Conservation (phyloP, 2,888 invertebrate genomes). For the Bedellia somnulentella region DNA sequence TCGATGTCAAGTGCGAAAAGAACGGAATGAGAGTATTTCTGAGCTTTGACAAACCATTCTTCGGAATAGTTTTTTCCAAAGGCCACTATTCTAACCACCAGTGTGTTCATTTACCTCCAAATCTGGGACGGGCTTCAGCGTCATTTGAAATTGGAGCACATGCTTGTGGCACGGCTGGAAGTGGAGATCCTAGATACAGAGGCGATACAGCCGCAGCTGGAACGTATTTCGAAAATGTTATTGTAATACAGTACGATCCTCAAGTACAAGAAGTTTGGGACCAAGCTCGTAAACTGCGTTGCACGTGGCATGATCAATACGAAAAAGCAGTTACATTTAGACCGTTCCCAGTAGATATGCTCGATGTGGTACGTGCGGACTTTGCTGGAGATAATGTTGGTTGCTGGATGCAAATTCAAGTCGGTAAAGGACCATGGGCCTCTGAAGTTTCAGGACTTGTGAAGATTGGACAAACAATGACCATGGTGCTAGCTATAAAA, state of each 20-base stretch:
- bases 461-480: slow-evolving; percentile 95
- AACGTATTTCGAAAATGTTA: slow-evolving; percentile 91
- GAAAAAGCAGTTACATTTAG: slow-evolving; percentile 94
- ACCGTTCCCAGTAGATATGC: slow-evolving; percentile 93
- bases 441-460: slow-evolving; percentile 92
- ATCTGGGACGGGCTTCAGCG: slow-evolving; percentile 81
- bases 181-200: slow-evolving; percentile 89
- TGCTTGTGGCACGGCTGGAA: slow-evolving; percentile 89
- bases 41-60: slow-evolving; percentile 93
- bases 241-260: slow-evolving; percentile 91
- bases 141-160: slow-evolving; percentile 91
- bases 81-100: slow-evolving; percentile 92
- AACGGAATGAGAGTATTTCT: slow-evolving; percentile 91
- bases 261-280: slow-evolving; percentile 96
- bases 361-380: slow-evolving; percentile 92
- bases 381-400: slow-evolving; percentile 95
- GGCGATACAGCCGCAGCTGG: slow-evolving; percentile 88
- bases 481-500: slow-evolving; percentile 93
- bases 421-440: slow-evolving; percentile 94
- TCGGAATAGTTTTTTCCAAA: slow-evolving; percentile 93
- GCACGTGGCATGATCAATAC: slow-evolving; percentile 95
- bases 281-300: slow-evolving; percentile 87
- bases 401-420: slow-evolving; percentile 98
- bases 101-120: slow-evolving; percentile 89
- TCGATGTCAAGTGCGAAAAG: slow-evolving; percentile 94